phyloP scores from a whole-genome alignment of 2,113 vertebrate genomes.

The Martes martes region DNA sequence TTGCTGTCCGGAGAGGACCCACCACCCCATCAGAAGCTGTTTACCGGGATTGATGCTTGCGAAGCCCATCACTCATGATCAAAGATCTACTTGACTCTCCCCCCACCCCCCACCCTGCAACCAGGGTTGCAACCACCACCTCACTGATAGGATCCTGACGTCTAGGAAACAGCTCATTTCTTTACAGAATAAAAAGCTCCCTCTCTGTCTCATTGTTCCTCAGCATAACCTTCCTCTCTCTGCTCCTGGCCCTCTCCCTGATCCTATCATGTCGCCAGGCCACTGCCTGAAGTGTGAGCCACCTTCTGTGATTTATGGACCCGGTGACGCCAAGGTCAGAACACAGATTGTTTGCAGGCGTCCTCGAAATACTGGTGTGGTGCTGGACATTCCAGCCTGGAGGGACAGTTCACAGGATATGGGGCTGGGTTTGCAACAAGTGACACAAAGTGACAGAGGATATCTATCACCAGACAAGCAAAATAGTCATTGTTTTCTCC shows the following conservation, averaged over 20 bases:
- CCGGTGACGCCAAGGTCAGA: conserved; percentile 47
- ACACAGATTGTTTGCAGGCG: conserved; percentile 39
- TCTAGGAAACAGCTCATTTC: conserved; percentile 44
- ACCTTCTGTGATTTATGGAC: conserved; percentile 55
- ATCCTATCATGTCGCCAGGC: neutral
- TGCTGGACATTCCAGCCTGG: neutral
- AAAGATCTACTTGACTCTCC: neutral
- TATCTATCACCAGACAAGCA: neutral
- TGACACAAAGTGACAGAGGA: neutral
- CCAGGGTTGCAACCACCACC: neutral
- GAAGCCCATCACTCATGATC: neutral
- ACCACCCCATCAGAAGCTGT: neutral
- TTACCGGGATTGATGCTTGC: neutral
- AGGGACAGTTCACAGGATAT: conserved; percentile 18
- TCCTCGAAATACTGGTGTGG: neutral
- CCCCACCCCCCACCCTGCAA: rapidly evolving
- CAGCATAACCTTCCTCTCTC: neutral
- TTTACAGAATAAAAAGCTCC: neutral
- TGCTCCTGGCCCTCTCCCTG: neutral
- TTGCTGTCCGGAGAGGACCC: neutral
- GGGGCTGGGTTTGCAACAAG: neutral
- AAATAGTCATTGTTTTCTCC: conserved; percentile 22
- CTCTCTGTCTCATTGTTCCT: conserved; percentile 3
- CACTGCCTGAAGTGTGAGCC: neutral
- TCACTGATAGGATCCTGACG: neutral